Base-by-base conservation (phyloP, 2,113 vertebrate species). In the Silurus asotus region DNA sequence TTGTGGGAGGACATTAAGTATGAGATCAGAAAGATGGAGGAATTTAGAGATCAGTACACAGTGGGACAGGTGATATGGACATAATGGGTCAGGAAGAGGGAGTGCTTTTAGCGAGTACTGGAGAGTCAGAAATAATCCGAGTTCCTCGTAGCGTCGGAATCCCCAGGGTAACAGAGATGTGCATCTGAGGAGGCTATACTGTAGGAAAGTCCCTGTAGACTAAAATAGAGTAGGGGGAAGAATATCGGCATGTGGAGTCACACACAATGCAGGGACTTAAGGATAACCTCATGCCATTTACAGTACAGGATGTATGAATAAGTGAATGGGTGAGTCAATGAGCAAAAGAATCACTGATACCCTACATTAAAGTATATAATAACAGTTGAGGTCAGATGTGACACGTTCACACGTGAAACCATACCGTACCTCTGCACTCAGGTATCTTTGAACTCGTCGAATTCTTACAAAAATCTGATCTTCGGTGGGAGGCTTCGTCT, bases 1-100 rank as follows among this genome's bases (percentile, higher is more conserved):
- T 90, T 87, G 37, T 92, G 75, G 84, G 89, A 91, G 85, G 88
- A 61, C 90, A 90, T 92, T 93, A 92, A 95, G 94, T 94, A 85
- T 84, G 79, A 89, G 82, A 86, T 92, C 90, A 87, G 77, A 92
- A 89, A 91, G 88, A 88, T 89, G 90, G 92, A 89, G 87, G 90
- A 94, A 93, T 94, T 94, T 93, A 92, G 90, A 93, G 93, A 94
- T 93, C 92, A 92, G 85, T n/a, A 61, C 93, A 83, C 90, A 90
- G 91, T 93, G 91, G 90, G 94, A 92, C 90, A 89, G 91, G 93
- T 93, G 92, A 92, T 89, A 91, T 86, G 88, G 92, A 91, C 87
- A 93, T 92, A 91, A 94, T 91, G 90, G 92, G 92, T 94, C 92
- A 94, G 91, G 88, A 81, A 28, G 88, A 89, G 90, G 48, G 90